phyloP scores from a whole-genome alignment of 2,888 invertebrate genomes.

The Norana najaformis region DNA sequence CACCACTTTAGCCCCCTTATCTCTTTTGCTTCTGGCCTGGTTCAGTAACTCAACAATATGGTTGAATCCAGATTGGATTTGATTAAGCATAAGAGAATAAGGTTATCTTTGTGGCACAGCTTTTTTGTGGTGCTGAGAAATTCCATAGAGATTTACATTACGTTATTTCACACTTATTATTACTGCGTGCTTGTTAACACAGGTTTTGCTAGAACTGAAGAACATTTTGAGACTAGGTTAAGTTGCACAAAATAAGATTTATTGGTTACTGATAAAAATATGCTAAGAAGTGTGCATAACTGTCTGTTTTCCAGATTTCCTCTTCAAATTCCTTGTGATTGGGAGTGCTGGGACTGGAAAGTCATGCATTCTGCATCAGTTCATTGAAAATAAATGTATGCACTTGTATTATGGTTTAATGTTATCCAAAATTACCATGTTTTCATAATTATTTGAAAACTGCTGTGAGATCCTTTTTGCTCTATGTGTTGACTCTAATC shows the following conservation, averaged over 20 bases:
- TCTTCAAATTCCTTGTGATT: constrained; percentile 83
- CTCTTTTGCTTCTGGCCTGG: too few relatives aligned
- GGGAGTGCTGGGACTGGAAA: constrained; percentile 83
- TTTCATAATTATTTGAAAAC: neutral
- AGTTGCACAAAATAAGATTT: neutral
- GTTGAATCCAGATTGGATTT: too few relatives aligned
- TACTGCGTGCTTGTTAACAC: too few relatives aligned
- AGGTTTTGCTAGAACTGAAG: too few relatives aligned
- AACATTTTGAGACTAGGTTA: too few relatives aligned
- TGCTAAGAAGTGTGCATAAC: neutral
- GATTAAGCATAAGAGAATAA: too few relatives aligned
- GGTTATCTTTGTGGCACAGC: too few relatives aligned
- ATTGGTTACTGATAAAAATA: neutral
- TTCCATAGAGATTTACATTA: too few relatives aligned
- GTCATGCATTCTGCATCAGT: constrained; percentile 80
- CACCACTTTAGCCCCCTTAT: too few relatives aligned
- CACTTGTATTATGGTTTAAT: neutral
- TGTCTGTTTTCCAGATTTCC: constrained; percentile 69
- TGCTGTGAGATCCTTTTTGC: neutral
- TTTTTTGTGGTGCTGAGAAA: too few relatives aligned
- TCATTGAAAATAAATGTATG: constrained; percentile 84
- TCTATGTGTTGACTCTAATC: neutral
- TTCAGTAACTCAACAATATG: too few relatives aligned
- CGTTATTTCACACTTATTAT: too few relatives aligned
- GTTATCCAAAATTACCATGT: neutral